Evolutionary conservation across 53 echinoderm and acorn worm species (phyloP).

Genomic region (Glandiceps talaboti): DNA sequence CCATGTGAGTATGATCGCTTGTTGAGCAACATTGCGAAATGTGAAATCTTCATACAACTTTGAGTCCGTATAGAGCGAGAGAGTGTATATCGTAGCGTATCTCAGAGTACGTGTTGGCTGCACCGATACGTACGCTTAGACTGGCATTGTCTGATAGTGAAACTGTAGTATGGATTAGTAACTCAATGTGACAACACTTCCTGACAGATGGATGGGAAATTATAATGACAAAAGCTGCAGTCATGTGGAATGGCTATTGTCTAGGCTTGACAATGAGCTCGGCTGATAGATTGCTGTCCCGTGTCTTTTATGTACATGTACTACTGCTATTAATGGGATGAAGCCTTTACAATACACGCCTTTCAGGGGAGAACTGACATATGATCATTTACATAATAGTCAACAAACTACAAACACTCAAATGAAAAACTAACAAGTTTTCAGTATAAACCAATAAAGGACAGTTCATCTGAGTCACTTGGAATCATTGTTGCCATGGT

Average conservation of each 20-base stretch:
- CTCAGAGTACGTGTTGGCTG: too few species aligned
- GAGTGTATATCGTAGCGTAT: not conserved
- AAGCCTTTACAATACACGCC: not conserved
- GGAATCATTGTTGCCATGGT: too few species aligned
- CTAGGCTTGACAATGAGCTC: not conserved
- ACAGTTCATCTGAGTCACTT: too few species aligned
- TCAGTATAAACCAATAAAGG: too few species aligned
- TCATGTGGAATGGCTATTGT: not conserved
- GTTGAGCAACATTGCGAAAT: not conserved
- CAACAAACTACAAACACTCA: too few species aligned
- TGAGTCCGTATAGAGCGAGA: not conserved
- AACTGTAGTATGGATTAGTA: not conserved
- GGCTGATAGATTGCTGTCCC: not conserved
- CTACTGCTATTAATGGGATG: not conserved
- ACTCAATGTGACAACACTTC: not conserved
- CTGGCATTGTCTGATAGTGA: too few species aligned
- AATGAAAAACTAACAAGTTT: too few species aligned
- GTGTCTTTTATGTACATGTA: not conserved
- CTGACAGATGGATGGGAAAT: not conserved
- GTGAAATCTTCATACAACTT: too few species aligned
- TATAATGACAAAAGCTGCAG: not conserved
- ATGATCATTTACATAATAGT: not conserved
- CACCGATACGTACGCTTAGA: too few species aligned
- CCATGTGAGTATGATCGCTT: not conserved
- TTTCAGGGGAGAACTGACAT: not conserved